Base-by-base conservation (phyloP, 2,113 vertebrate genomes). In the Eleginops maclovinus region DNA sequence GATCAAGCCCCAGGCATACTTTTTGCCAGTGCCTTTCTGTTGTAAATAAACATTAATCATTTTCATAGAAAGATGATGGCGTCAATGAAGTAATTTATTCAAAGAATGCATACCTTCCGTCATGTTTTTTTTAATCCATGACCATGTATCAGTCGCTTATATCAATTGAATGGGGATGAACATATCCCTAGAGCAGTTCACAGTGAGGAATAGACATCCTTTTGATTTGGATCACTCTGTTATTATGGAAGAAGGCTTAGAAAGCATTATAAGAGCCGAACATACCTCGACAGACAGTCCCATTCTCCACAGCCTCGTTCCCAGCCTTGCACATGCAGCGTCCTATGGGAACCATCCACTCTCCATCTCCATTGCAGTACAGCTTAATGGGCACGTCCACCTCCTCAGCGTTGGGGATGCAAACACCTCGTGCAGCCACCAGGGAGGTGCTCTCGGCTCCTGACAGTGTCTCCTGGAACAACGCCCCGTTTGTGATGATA, bases 301-400 rank as follows among this genome's bases (percentile, higher is more conserved):
- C 97, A 0, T 99, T 99, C 83, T 99, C 97, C 90, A 95, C 96
- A 0, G 97, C 95, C 86, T 99, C 98, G 0, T 98, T 97, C 10
- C 98, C 98, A 0, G 98, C 94, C 71, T 97, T 96, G 92, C 98
- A 99, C 96, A 97, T 97, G 88, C 98, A 99, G 83, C 98, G 96
- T 0, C 98, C 98, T 0, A 99, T 99, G 84, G 98, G 98, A 43
- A 99, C 98, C 95, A 99, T 95, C 98, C 98, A 99, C 75, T 99
- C 98, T 5, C 98, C 98, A 0, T 99, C 98, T 0, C 98, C 98
- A 0, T 99, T 99, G 93, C 98, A 99, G 94, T 99, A 99, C 10
- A 99, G 93, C 89, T 99, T 99, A 86, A 99, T 99, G 8, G 98
- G 98, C 72, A 99, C 98, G 0, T 99, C 98, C 85, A 99, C 97